Base-by-base conservation (phyloP, 2,797 vertebrate species). In the Balearica regulorum region DNA sequence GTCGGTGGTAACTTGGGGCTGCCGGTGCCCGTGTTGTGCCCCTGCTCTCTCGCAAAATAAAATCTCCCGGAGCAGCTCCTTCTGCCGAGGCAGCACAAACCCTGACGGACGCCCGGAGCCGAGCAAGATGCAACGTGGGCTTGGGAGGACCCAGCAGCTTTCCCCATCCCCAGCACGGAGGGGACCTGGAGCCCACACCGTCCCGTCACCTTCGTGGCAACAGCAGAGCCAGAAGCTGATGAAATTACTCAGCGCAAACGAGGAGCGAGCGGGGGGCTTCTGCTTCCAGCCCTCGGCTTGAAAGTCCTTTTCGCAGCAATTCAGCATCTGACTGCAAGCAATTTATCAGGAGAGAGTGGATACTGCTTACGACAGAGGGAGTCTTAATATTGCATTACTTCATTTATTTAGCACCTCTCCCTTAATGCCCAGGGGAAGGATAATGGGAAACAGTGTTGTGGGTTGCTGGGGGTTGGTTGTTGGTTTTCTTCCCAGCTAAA, bases 341-440 rank as follows among this genome's bases (percentile, higher is more conserved):
- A 39, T 80, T 83, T 18, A 60, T 87, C 81, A 64, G 54, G 62
- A 80, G 49, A 2, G 64, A 89, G 82, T 26, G 46, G 79, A n/a
- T 81, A 13, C 65, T 8, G 44, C 70, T 77, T 60, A 31, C 87
- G 92, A 77, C 79, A 81, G 83, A 81, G 75, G 79, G 83, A 87
- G 70, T 11, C 79, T 94, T 69, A 87, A 87, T 84, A 69, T 64
- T 94, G 83, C 79, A 84, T 87, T 84, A 46, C 87, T 95, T 81
- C 83, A 84, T 89, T 91, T 94, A 83, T 94, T 94, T 89, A 94
- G 82, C 89, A 90, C 92, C 89, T 94, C 94, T 87, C 62, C 58
- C 72, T 64, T 43, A 68, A 77, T 29, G 75, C 87, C 62, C 61
- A 7, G 70, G 92, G 93, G 84, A 83, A 68, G 88, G 90, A 83